Evolutionary conservation across 1,140 invertebrate genomes (phyloP), one percentile per base, ranked within the genome.

Genomic region (Drosophila dunni): DNA sequence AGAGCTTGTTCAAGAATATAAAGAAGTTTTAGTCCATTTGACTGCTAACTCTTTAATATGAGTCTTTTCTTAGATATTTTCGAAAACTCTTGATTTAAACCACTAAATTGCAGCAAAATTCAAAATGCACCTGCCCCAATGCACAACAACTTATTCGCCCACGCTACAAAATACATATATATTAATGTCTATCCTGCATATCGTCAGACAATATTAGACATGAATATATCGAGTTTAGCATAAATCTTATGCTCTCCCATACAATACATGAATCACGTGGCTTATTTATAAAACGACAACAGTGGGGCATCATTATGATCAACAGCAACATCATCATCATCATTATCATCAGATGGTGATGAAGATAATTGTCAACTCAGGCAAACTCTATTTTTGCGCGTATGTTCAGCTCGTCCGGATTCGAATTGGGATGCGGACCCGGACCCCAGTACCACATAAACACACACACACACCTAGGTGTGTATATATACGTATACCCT

Each of bases 311-410:
- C 73, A 81, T 76, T 64, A 63, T 34, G 36, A 80, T 61, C 65
- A 73, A 17, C 61, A 34, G 48, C 33, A 70, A 57, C 46, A 54
- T 60, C 61, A 72, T 45, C 40, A 67, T 42, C 38, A 69, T 74
- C 54, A 51, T 44, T 17, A 51, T 40, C 72, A 56, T 50, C 50
- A 48, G 72, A 65, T 42, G 44, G 79, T 76, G 51, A 75, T 46
- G 61, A 29, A 45, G 53, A 65, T 57, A 50, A 57, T 72, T 64
- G 50, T 65, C 44, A 64, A 62, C 81, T 75, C 54, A 62, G 69
- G 40, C 65, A 66, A 79, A 88, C 84, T 89, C 84, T 89, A 89
- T 89, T 89, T 89, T 89, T 89, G 84, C 83, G 69, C 65, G 58
- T 51, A 38, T 63, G 53, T 81, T 65, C 68, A 62, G 79, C 80